phyloP scores from a whole-genome alignment of 2,888 invertebrate genomes.

The Formica aserva region DNA sequence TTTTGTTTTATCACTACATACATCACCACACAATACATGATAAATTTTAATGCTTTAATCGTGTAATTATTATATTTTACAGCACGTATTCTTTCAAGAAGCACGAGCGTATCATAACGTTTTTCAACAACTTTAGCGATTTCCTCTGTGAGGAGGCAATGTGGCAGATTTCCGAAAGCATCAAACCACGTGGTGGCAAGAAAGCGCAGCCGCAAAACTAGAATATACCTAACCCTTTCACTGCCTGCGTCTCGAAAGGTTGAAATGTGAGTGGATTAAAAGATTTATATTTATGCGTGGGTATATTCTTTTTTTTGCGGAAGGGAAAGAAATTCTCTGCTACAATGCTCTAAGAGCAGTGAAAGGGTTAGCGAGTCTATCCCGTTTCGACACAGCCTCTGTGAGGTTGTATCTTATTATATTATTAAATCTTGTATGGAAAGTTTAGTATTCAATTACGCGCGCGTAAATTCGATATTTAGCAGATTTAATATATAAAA shows the following conservation, averaged over 20 bases:
- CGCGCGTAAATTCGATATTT: slow-evolving; percentile 9
- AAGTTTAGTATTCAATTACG: slow-evolving; percentile 65
- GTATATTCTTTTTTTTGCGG: slow-evolving; percentile 62
- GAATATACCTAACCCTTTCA: slow-evolving; percentile 77
- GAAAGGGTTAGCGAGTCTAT: slow-evolving; percentile 76
- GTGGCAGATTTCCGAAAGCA: slow-evolving; percentile 99
- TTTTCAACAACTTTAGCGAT: slow-evolving; percentile 99
- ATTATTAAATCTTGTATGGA: slow-evolving; percentile 52
- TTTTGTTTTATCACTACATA: not conserved
- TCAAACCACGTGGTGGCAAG: slow-evolving; percentile 94
- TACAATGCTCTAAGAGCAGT: slow-evolving; percentile 69
- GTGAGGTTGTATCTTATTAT: slow-evolving; percentile 75
- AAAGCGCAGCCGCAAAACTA: slow-evolving; percentile 85
- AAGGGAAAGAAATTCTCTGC: slow-evolving; percentile 38
- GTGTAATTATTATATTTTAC: slow-evolving; percentile 78
- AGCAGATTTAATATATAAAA: slow-evolving; percentile 32
- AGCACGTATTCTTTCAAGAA: slow-evolving; percentile 97
- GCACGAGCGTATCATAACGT: slow-evolving; percentile 96
- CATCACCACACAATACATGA: not conserved
- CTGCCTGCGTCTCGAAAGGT: slow-evolving; percentile 75
- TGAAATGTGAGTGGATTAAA: slow-evolving; percentile 68
- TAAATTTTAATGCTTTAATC: not conserved
- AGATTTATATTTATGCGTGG: slow-evolving; percentile 64
- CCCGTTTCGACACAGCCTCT: slow-evolving; percentile 76
- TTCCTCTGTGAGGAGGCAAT: slow-evolving; percentile 98